These are phyloP conservation scores for Epinephelus fuscoguttatus DNA, from an alignment of 2,113 vertebrate species.

Conservation along the genomic window DNA sequence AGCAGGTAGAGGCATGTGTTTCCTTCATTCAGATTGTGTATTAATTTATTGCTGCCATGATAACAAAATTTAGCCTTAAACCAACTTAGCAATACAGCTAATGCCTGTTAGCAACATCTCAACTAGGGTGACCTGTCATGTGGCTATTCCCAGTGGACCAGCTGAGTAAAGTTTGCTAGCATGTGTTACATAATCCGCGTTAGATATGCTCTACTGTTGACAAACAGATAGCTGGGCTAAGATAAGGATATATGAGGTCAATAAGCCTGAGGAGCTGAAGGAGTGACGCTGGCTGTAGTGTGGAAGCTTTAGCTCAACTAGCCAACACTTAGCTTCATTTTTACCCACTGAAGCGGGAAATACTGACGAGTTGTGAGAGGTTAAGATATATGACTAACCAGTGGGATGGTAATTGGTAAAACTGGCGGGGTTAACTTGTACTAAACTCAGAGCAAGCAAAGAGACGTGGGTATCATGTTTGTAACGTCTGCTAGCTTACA, in stretches of 20 bases:
- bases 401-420: neutral
- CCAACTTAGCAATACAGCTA: neutral
- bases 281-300: neutral
- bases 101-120: neutral
- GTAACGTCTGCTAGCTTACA: constrained; percentile 1
- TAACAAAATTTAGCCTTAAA: neutral
- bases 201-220: constrained; percentile 30
- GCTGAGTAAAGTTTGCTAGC: neutral
- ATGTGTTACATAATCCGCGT: constrained; percentile 11
- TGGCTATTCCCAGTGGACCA: neutral
- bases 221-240: constrained; percentile 36
- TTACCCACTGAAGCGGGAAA: neutral
- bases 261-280: neutral
- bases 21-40: neutral
- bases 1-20: neutral
- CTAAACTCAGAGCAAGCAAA: neutral
- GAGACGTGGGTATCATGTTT: neutral
- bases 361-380: fast-evolving
- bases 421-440: neutral
- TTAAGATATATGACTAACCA: neutral
- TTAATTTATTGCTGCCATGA: neutral
- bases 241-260: constrained; percentile 12
- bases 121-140: neutral
- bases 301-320: constrained; percentile 4
- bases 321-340: neutral